Evolutionary conservation across 1,140 invertebrate species (phyloP).

Genomic region (Streblospio benedicti): DNA sequence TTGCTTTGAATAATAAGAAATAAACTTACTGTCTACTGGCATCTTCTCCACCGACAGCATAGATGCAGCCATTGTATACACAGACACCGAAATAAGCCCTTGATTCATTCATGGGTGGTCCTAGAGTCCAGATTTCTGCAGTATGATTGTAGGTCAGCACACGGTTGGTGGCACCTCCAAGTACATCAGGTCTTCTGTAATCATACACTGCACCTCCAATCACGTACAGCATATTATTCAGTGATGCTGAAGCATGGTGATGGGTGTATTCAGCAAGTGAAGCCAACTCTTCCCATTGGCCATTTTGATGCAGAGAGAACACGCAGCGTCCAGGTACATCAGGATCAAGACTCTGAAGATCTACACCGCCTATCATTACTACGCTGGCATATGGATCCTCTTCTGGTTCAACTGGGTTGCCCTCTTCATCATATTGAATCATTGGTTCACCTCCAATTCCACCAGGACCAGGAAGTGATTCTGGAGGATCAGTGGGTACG

Average conservation of each 20-base stretch:
- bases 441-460: background rate
- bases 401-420: background rate
- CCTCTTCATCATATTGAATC: background rate
- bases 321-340: background rate
- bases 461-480: background rate
- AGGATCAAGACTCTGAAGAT: background rate
- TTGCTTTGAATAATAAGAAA: background rate
- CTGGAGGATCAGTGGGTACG: background rate
- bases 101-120: background rate
- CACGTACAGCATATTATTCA: background rate
- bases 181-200: background rate
- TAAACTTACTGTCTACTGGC: background rate
- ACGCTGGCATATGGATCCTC: background rate
- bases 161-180: background rate
- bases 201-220: background rate
- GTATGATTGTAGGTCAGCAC: background rate
- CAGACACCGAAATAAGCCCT: background rate
- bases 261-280: background rate
- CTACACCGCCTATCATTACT: background rate
- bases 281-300: background rate
- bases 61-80: background rate
- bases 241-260: background rate
- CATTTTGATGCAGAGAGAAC: background rate
- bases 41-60: conserved; percentile 1
- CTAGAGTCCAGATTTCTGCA: background rate